Percentiles rank a stretch among this genome's conserved stretches.
Conservation (phyloP, 2,888 invertebrate genomes). For the Oligia latruncula region DNA sequence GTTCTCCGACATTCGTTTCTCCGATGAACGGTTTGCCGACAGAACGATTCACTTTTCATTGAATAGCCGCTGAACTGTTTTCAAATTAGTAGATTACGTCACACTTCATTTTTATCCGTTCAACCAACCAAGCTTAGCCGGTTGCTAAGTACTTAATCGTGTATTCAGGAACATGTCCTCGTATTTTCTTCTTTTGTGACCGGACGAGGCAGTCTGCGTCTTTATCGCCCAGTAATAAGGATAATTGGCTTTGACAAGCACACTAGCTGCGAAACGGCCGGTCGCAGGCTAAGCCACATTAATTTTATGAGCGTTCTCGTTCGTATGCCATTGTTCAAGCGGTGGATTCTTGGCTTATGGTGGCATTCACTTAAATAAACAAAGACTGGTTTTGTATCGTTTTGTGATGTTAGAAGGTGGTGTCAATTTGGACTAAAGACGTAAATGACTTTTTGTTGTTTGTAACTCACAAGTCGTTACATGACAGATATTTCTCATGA, state of each 20-base stretch:
- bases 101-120: constrained; percentile 6
- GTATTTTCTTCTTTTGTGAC: constrained; percentile 49
- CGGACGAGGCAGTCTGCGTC: constrained; percentile 61
- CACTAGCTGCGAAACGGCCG: constrained; percentile 62
- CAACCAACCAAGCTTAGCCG: constrained; percentile 14
- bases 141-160: constrained; percentile 34
- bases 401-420: constrained; percentile 28
- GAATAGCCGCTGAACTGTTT: background rate
- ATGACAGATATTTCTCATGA: background rate
- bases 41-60: background rate
- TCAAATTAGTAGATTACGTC: constrained; percentile 10
- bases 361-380: constrained; percentile 52
- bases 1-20: background rate
- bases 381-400: constrained; percentile 49
- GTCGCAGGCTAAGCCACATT: constrained; percentile 69
- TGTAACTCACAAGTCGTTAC: background rate
- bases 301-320: constrained; percentile 72
- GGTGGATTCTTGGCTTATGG: constrained; percentile 66
- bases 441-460: background rate
- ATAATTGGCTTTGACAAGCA: constrained; percentile 74
- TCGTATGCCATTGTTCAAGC: constrained; percentile 67
- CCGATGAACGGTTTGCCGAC: background rate
- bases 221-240: constrained; percentile 70
- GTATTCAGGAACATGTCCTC: constrained; percentile 44
- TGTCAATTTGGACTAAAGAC: constrained; percentile 5